Evolutionary conservation across 1,140 invertebrate genomes (phyloP), one percentile per base, ranked within the genome.

Genomic region (Hylaeus anthracinus): DNA sequence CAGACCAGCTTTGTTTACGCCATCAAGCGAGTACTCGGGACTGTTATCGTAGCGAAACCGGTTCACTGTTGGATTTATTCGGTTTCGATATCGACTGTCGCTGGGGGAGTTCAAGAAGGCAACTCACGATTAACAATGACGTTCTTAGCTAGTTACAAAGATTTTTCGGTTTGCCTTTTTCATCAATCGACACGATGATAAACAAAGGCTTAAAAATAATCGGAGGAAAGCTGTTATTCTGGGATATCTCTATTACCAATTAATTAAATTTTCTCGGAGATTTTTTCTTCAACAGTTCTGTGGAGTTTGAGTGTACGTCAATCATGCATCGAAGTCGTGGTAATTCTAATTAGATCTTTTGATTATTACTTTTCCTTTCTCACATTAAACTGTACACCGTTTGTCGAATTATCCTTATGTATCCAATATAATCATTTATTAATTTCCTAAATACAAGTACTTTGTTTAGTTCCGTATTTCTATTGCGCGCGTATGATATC

Each of bases 371-470:
- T n/a, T 53, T 45, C 48, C 45, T 41, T 48, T 55, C 9, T 56
- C 66, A 5, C 1, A 10, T 39, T 84, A 90, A 91, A 89, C 90
- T 26, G 82, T 90, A 88, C 85, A 91, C 89, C 88, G 83, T 77
- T 67, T 55, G n/a, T 88, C 86, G 80, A 88, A 75, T 82, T 88
- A 76, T 80, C 73, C 81, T 88, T 86, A 72, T 88, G 79, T 89
- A 91, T 87, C 84, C 81, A 90, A 88, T 86, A 86, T 90, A 90
- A 81, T 86, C 76, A 88, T 88, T 88, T 80, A 78, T 88, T 87
- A 89, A 88, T 83, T 88, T 86, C 85, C 86, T 91, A 89, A 89
- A 91, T 91, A 91, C 88, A 91, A 88, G 78, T 86, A 83, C 69
- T 75, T 41, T 45, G 72, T 65, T 65, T 56, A 66, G 12, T 78